Evolutionary conservation across 2,888 invertebrate genomes (phyloP).

Genomic region (Leucophenga maculata): DNA sequence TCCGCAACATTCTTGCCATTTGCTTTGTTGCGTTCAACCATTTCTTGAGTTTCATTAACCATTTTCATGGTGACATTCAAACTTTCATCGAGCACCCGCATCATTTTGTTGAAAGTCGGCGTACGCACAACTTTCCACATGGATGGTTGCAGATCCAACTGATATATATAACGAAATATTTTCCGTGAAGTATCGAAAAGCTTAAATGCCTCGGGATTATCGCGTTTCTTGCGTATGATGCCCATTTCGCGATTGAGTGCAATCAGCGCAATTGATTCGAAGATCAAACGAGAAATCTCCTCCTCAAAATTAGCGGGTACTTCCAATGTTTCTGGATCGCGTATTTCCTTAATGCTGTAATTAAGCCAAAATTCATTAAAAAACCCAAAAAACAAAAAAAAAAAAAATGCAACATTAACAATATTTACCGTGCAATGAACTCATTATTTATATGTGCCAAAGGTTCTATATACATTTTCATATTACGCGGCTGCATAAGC

Average conservation of each 20-base stretch:
- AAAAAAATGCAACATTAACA: neutral
- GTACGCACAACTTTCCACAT: slow-evolving; percentile 64
- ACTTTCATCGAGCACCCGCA: slow-evolving; percentile 50
- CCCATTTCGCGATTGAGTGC: slow-evolving; percentile 69
- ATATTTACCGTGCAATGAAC: slow-evolving; percentile 62
- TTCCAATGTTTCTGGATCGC: slow-evolving; percentile 58
- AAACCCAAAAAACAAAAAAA: too few relatives aligned
- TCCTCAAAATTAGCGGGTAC: slow-evolving; percentile 73
- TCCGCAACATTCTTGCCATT: slow-evolving; percentile 53
- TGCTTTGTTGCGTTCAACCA: slow-evolving; percentile 42
- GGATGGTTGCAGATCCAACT: slow-evolving; percentile 66
- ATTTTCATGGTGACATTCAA: slow-evolving; percentile 58
- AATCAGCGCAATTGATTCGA: slow-evolving; percentile 73
- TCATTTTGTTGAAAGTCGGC: slow-evolving; percentile 57
- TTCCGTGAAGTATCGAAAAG: slow-evolving; percentile 46
- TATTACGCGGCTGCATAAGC: slow-evolving; percentile 76
- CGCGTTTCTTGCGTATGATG: slow-evolving; percentile 50
- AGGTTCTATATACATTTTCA: slow-evolving; percentile 73
- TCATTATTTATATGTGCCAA: slow-evolving; percentile 69
- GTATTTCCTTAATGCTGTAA: slow-evolving; percentile 67
- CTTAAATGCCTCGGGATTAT: slow-evolving; percentile 51
- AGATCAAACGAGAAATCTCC: slow-evolving; percentile 75
- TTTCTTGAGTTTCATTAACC: slow-evolving; percentile 61
- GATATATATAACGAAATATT: slow-evolving; percentile 43
- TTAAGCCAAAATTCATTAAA: too few relatives aligned